Conservation (phyloP, 1,140 invertebrate genomes). For the Oreohelix idahoensis region DNA sequence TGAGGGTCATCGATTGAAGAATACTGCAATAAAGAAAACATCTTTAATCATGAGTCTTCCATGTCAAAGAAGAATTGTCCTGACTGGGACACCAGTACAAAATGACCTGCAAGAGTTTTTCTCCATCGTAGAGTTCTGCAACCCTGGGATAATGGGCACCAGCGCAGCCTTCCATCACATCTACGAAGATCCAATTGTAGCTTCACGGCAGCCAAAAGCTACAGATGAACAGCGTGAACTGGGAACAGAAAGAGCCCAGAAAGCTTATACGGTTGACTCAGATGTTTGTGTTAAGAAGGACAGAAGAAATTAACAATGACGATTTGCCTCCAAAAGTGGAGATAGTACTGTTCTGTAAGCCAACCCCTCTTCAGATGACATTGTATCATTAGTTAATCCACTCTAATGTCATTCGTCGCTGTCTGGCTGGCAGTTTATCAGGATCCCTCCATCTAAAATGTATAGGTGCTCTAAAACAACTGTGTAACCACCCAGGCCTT, state of each 20-base stretch:
- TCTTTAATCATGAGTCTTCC: slow-evolving; percentile 69
- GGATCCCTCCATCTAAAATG: slow-evolving; percentile 75
- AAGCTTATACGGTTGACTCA: slow-evolving; percentile 77
- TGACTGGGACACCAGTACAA: slow-evolving; percentile 84
- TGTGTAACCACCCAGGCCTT: slow-evolving; percentile 83
- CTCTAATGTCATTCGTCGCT: slow-evolving; percentile 68
- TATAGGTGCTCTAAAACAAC: slow-evolving; percentile 80
- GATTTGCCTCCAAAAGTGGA: slow-evolving; percentile 82
- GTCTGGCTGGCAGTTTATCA: slow-evolving; percentile 68
- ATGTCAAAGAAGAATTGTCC: slow-evolving; percentile 75
- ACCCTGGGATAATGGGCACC: slow-evolving; percentile 79
- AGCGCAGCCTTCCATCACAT: slow-evolving; percentile 76
- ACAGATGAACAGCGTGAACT: slow-evolving; percentile 72
- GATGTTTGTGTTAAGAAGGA: slow-evolving; percentile 80
- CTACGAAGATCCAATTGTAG: slow-evolving; percentile 79
- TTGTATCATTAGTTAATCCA: slow-evolving; percentile 74
- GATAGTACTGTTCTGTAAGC: slow-evolving; percentile 79
- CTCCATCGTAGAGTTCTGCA: slow-evolving; percentile 78
- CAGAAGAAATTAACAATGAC: slow-evolving; percentile 80
- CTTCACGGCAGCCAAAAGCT: slow-evolving; percentile 76
- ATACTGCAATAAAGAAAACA: slow-evolving; percentile 82
- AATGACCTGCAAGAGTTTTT: slow-evolving; percentile 83
- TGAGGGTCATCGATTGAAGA: slow-evolving; percentile 94
- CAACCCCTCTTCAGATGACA: slow-evolving; percentile 76
- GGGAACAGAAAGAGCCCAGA: slow-evolving; percentile 76